Base-by-base conservation (phyloP, 2,888 invertebrate species). In the Proisotoma minuta region DNA sequence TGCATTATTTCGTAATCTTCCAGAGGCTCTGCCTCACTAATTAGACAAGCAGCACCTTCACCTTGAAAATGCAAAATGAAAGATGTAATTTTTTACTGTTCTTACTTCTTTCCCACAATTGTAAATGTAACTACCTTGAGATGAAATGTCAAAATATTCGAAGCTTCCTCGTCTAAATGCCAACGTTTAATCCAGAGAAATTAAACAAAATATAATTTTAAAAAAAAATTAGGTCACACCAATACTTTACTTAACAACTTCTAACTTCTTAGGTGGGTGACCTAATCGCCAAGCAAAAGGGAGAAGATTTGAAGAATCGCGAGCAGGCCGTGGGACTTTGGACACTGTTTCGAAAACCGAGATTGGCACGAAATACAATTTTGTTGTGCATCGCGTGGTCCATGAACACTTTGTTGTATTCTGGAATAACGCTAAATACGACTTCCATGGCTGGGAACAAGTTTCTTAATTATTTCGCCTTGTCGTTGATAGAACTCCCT, bases 21-120 rank as follows among this genome's bases (percentile, higher is more conserved):
- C 1, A 84, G 54, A 2, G 87, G 87, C 73, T 87, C 84, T 20
- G 86, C 51, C n/a, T 84, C 84, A 76, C 88, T 79, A 50, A 88
- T 72, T 51, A 88, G 77, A 49, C 87, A 85, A 12, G 85, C 87
- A 53, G 83, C 83, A 10, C 88, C 88, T 61, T 81, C 79, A 69
- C 81, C 84, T 81, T n/a, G n/a, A n/a, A n/a, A n/a, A n/a, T n/a
- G n/a, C n/a, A n/a, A n/a, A n/a, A n/a, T n/a, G n/a, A n/a, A n/a
- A n/a, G n/a, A n/a, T n/a, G n/a, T n/a, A n/a, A n/a, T n/a, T n/a
- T n/a, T n/a, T n/a, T n/a, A n/a, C n/a, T n/a, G n/a, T n/a, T n/a
- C n/a, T n/a, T n/a, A n/a, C n/a, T n/a, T n/a, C n/a, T n/a, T n/a
- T n/a, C n/a, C n/a, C 34, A 34, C 15, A 34, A 34, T 34, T 15